These are phyloP conservation scores for Danionella dracula DNA, from an alignment of 2,797 vertebrate species.

Conservation along the genomic window DNA sequence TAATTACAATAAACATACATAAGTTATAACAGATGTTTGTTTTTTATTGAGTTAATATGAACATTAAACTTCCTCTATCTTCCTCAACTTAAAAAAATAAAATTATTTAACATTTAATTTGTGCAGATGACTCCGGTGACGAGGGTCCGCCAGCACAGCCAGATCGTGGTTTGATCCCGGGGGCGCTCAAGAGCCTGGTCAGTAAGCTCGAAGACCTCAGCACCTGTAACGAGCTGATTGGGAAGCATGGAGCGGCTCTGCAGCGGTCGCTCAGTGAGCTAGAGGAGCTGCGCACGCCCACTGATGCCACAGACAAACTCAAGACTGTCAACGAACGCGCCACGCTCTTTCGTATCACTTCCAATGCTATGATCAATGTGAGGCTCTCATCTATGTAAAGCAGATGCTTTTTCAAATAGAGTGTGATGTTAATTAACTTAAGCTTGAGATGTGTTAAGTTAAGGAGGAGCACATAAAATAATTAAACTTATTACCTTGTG, in stretches of 20 bases:
- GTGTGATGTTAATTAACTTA: too few species aligned
- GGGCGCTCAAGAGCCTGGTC: conserved; percentile 82
- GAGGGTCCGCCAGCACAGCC: conserved; percentile 81
- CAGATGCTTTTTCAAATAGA: neutral
- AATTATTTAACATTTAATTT: neutral
- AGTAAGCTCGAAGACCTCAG: conserved; percentile 88
- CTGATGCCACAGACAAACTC: conserved; percentile 81
- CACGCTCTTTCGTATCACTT: conserved; percentile 94
- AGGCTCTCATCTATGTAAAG: conserved; percentile 43
- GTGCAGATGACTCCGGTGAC: conserved; percentile 91
- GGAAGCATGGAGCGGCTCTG: conserved; percentile 91
- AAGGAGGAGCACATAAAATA: too few species aligned
- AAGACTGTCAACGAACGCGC: conserved; percentile 88
- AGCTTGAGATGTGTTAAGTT: too few species aligned
- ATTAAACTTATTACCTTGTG: too few species aligned
- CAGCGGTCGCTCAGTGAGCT: conserved; percentile 92
- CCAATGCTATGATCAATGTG: conserved; percentile 99
- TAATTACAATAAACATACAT: too few species aligned
- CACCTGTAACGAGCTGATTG: conserved; percentile 93
- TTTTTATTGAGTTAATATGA: too few species aligned
- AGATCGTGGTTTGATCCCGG: conserved; percentile 79
- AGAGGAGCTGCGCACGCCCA: conserved; percentile 76
- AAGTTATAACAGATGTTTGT: too few species aligned
- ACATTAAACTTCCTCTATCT: too few species aligned
- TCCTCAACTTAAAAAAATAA: too few species aligned